Percentiles rank a stretch among this genome's conserved stretches.
Evolutionary conservation across 1,140 invertebrate genomes (phyloP).

Genomic region (Aphis craccivora): DNA sequence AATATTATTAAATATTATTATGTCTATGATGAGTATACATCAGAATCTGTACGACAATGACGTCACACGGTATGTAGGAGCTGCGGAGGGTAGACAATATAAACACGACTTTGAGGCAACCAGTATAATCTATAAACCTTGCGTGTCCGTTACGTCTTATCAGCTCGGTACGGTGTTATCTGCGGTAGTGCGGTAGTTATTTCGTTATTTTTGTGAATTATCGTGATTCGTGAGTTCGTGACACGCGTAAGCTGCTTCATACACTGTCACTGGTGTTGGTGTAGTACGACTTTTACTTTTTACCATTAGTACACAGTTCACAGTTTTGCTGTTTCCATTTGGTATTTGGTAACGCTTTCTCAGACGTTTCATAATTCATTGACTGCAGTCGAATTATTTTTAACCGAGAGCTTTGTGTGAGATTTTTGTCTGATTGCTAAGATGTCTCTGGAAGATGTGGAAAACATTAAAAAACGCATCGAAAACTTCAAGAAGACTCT

Average conservation of each 20-base stretch:
- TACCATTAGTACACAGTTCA: neutral
- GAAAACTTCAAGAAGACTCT: conserved; percentile 51
- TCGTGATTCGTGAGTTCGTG: neutral
- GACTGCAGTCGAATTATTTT: neutral
- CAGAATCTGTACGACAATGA: no score
- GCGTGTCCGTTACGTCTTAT: conserved; percentile 26
- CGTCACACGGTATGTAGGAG: no score
- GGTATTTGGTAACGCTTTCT: neutral
- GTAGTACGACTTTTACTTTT: neutral
- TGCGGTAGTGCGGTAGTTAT: neutral
- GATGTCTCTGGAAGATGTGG: conserved; percentile 49
- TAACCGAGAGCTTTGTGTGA: neutral
- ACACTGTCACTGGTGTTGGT: neutral
- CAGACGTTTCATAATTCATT: neutral
- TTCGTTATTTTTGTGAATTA: neutral
- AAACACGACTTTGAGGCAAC: no score
- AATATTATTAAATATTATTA: no score
- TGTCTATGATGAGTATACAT: no score
- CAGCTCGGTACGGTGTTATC: neutral
- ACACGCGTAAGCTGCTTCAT: neutral
- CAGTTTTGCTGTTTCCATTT: neutral
- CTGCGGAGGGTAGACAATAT: no score
- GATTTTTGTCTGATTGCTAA: neutral
- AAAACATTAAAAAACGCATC: conserved; percentile 47
- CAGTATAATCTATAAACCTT: no score